Base-by-base conservation (phyloP, 2,888 invertebrate species). In the Tineola bisselliella region DNA sequence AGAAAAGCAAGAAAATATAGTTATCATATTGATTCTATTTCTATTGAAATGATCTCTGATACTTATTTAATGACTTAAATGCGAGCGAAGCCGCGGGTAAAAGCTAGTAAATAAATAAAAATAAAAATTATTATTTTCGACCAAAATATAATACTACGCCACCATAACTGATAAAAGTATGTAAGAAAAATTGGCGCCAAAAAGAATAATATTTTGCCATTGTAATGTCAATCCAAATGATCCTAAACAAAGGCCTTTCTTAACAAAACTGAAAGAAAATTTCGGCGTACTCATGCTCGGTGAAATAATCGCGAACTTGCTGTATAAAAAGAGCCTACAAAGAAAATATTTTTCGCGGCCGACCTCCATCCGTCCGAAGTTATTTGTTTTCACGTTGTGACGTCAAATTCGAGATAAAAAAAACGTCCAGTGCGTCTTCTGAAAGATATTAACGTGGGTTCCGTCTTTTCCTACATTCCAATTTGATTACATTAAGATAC, bases 311-410 rank as follows among this genome's bases (percentile, higher is more conserved):
- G 54, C 54, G 17, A 54, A 54, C 19, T 54, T 54, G 17, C 38
- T 38, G n/a, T 18, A 18, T 54, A 54, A 54, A 54, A 54, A 48
- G 17, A 54, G 17, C 54, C 19, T 48, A 54, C 54, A 54, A 61
- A 62, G 60, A 62, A 61, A 64, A 63, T 56, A 30, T 62, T 64
- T 62, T 63, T 59, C 64, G 61, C 62, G 63, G 52, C 54, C 61
- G 56, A 44, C 62, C 63, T 61, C 52, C 60, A 63, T 61, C 43
- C 62, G 64, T 62, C 63, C 59, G 38, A 62, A 62, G 63, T 64
- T 64, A 64, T 64, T 64, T 64, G 62, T 64, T 64, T 64, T 58
- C 62, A 62, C 63, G 60, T 62, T 61, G 63, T 63, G 64, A 64
- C 63, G 62, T 64, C 63, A 62, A 63, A 62, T 54, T 61, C 62